These are phyloP conservation scores for Bryconaethiops microstoma DNA, from an alignment of 2,797 vertebrate species.

Conservation along the genomic window DNA sequence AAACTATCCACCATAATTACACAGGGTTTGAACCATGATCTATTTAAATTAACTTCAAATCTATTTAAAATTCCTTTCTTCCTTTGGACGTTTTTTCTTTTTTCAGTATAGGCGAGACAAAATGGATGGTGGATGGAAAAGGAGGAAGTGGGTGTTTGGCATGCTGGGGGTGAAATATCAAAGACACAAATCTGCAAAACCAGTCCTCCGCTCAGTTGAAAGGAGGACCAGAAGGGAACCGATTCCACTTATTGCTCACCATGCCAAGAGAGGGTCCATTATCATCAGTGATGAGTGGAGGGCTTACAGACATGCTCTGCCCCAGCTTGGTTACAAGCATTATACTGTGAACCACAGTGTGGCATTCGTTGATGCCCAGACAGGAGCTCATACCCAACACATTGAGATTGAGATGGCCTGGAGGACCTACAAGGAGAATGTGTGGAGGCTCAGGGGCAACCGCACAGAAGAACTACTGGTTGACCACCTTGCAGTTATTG, in stretches of 20 bases:
- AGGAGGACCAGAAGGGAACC: constrained; percentile 21
- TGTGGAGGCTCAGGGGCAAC: too few relatives aligned
- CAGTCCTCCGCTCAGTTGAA: constrained; percentile 35
- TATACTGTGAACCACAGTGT: constrained; percentile 46
- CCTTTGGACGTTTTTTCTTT: constrained; percentile 13
- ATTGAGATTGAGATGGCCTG: too few relatives aligned
- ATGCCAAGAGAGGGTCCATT: constrained; percentile 18
- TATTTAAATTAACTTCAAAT: too few relatives aligned
- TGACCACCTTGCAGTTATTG: too few relatives aligned
- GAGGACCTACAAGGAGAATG: too few relatives aligned
- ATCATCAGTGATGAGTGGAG: constrained; percentile 39
- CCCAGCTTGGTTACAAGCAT: constrained; percentile 39
- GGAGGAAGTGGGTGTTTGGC: constrained; percentile 51
- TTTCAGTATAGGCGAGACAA: constrained; percentile 48
- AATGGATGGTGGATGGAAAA: constrained; percentile 48
- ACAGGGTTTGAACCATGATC: too few relatives aligned
- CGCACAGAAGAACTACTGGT: too few relatives aligned
- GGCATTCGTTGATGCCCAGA: too few relatives aligned
- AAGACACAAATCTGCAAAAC: background rate
- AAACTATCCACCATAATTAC: too few relatives aligned
- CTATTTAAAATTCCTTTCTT: too few relatives aligned
- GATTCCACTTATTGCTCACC: constrained; percentile 10
- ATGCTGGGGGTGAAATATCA: constrained; percentile 33
- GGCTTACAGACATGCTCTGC: constrained; percentile 26
- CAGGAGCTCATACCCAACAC: too few relatives aligned